Percentiles rank a stretch among this genome's conserved stretches.
phyloP scores from a whole-genome alignment of 2,888 invertebrate genomes.

The Megaustenia siamemsis region DNA sequence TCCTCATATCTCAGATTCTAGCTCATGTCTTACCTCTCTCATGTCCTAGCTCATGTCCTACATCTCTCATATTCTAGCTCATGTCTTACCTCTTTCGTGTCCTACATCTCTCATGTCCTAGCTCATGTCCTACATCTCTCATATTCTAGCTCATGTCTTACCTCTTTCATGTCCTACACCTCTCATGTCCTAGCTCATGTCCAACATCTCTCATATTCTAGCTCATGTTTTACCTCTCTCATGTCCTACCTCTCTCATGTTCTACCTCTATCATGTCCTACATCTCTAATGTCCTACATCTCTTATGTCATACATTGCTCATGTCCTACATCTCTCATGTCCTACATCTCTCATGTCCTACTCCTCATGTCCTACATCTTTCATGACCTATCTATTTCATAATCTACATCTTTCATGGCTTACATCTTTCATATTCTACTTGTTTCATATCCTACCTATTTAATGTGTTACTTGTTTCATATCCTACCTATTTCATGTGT shows the following conservation, averaged over 20 bases:
- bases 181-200: background rate
- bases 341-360: background rate
- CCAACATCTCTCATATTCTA: background rate
- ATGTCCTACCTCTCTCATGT: background rate
- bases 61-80: background rate
- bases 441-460: too few species aligned
- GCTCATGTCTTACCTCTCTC: background rate
- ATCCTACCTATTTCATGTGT: background rate
- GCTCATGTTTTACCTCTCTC: background rate
- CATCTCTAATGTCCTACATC: background rate
- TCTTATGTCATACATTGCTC: too few species aligned
- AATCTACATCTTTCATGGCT: too few species aligned
- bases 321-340: background rate
- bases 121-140: background rate
- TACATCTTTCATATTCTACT: too few species aligned
- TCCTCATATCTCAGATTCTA: too few species aligned
- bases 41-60: background rate
- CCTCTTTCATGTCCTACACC: background rate
- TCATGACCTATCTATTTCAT: background rate
- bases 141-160: background rate
- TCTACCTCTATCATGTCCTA: background rate
- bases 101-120: background rate
- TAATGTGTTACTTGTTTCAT: too few species aligned
- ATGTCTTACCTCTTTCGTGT: background rate
- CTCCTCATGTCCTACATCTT: background rate